These are phyloP conservation scores for Pogonomyrmex californicus DNA, from an alignment of 1,140 invertebrate genomes.

Conservation along the genomic window DNA sequence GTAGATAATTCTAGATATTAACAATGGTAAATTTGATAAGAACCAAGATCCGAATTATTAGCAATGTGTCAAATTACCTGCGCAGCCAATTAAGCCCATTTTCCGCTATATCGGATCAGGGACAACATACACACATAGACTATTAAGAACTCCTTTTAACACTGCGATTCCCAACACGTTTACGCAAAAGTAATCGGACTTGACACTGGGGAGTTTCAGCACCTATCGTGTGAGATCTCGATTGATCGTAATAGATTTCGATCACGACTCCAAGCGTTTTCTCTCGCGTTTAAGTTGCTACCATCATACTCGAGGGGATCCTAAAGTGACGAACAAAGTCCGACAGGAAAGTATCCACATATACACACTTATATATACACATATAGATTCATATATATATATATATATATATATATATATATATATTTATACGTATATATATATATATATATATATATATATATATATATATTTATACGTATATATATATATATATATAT, in stretches of 20 bases:
- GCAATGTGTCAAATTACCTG: constrained; percentile 13
- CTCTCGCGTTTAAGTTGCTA: constrained; percentile 9
- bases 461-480: too few relatives aligned
- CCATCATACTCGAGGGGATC: background rate
- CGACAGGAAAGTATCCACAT: too few relatives aligned
- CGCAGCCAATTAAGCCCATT: constrained; percentile 1
- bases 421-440: too few relatives aligned
- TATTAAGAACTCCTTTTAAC: constrained; percentile 40
- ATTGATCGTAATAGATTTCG: constrained; percentile 1
- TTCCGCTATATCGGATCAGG: constrained; percentile 27
- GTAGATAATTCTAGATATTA: background rate
- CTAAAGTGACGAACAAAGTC: too few relatives aligned
- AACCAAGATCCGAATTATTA: background rate
- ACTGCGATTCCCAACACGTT: constrained; percentile 14
- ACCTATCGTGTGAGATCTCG: constrained; percentile 21
- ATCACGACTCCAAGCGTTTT: constrained; percentile 4
- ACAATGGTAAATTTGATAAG: constrained; percentile 1
- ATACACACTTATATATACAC: too few relatives aligned
- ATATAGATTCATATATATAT: too few relatives aligned
- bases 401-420: too few relatives aligned
- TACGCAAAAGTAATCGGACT: constrained; percentile 37
- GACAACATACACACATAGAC: constrained; percentile 52
- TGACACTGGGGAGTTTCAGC: constrained; percentile 15
- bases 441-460: too few relatives aligned
- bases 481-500: too few relatives aligned